Conservation (phyloP, 2,888 invertebrate genomes). For the Cancer borealis region DNA sequence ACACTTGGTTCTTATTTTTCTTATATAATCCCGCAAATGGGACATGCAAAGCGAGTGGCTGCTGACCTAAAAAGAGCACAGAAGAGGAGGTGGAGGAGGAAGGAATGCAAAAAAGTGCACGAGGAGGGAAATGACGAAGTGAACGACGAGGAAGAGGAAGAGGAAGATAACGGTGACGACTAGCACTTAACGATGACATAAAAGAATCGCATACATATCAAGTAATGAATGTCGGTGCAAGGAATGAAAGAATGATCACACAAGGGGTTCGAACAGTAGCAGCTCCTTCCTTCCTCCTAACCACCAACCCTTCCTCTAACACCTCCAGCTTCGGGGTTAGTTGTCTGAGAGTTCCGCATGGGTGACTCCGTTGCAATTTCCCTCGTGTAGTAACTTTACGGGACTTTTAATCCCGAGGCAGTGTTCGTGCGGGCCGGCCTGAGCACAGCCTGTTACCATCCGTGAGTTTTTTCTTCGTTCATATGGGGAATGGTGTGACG, state of each 20-base stretch:
- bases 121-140: neutral
- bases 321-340: slow-evolving; percentile 3
- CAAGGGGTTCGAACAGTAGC: neutral
- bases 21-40: slow-evolving; percentile 1
- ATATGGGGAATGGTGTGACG: neutral
- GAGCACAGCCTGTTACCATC: slow-evolving; percentile 6
- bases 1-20: neutral
- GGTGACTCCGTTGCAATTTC: neutral
- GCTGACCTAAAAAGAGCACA: neutral
- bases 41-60: neutral
- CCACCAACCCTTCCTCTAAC: neutral
- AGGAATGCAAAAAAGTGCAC: neutral
- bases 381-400: neutral
- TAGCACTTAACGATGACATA: neutral
- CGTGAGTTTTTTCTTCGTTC: neutral
- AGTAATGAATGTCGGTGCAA: neutral
- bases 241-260: neutral
- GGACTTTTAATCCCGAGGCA: neutral
- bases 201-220: neutral
- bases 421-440: neutral
- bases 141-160: neutral
- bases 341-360: neutral
- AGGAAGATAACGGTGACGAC: neutral
- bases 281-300: neutral
- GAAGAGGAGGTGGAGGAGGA: neutral